Evolutionary conservation across 1,140 invertebrate species (phyloP), one percentile per base, ranked within the genome.

Genomic region (Drosophila willistoni): DNA sequence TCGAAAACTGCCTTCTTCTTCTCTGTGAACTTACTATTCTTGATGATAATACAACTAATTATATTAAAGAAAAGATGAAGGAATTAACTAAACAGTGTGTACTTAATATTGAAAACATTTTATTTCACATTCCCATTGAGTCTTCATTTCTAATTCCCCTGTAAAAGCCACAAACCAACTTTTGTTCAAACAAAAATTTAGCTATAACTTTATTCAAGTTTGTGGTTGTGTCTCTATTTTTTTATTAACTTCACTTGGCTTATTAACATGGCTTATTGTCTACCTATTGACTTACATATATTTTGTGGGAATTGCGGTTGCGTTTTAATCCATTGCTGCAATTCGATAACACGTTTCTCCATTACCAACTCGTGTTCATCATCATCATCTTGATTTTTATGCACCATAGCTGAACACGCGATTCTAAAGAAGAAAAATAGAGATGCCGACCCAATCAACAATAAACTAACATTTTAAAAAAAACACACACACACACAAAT

Each of bases 301-400:
- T 95, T 95, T 54, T 94, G 92, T 0, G 96, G 96, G 22, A 97
- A 92, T 92, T 97, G 96, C 0, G 96, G 95, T 79, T 97, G 96
- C 68, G 94, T 95, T n/a, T 91, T 86, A 0, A 97, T 92, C 96
- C 96, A 96, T 36, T 96, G 94, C 79, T 95, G 95, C 42, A 97
- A 94, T 6, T 93, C 93, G 14, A 63, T 44, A 14, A 87, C 61
- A 54, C 76, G 67, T 62, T 94, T 91, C 19, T 96, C 79, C 78
- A 96, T 94, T 41, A 93, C 47, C 63, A 51, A 51, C 17, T 51
- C 44, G 44, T 87, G 84, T 34, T 80, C 84, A 29, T 74, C 79
- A 29, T 67, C 68, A 34, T 71, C 56, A 41, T 75, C 73, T 14
- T 63, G 19, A 14, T 77, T 83, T 44, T 54, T 62, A 25, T 87